A percentile compares a stretch with the other conserved stretches of the same genome.
phyloP scores from a whole-genome alignment of 2,797 vertebrate genomes.

The Phoeniculus purpureus region DNA sequence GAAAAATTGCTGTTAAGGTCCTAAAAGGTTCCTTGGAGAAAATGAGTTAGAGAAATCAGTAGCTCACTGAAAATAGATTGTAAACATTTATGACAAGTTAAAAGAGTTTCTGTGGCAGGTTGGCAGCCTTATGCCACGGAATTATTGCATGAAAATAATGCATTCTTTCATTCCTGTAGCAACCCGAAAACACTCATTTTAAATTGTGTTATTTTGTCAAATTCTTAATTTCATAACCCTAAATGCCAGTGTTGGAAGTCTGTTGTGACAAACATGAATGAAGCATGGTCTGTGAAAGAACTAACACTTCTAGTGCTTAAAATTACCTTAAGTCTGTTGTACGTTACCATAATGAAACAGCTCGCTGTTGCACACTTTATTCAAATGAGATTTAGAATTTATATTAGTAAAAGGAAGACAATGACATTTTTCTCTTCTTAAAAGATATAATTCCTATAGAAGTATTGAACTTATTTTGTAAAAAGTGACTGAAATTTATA shows the following conservation, averaged over 20 bases:
- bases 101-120: background rate
- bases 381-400: background rate
- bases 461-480: background rate
- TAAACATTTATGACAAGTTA: slow-evolving; percentile 7
- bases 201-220: background rate
- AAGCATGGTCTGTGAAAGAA: background rate
- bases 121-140: background rate
- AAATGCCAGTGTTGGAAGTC: background rate
- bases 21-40: slow-evolving; percentile 1
- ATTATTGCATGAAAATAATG: background rate
- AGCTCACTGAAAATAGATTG: background rate
- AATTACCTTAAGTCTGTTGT: background rate
- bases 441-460: background rate
- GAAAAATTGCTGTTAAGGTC: background rate
- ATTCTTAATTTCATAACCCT: background rate
- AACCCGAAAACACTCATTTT: background rate
- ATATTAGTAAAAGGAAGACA: background rate
- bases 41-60: slow-evolving; percentile 1
- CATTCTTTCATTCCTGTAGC: background rate
- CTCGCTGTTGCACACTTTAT: background rate
- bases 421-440: background rate
- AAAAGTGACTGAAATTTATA: background rate
- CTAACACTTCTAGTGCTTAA: background rate
- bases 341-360: background rate
- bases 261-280: background rate